phyloP scores from a whole-genome alignment of 2,113 vertebrate species.

The Melanerpes formicivorus region DNA sequence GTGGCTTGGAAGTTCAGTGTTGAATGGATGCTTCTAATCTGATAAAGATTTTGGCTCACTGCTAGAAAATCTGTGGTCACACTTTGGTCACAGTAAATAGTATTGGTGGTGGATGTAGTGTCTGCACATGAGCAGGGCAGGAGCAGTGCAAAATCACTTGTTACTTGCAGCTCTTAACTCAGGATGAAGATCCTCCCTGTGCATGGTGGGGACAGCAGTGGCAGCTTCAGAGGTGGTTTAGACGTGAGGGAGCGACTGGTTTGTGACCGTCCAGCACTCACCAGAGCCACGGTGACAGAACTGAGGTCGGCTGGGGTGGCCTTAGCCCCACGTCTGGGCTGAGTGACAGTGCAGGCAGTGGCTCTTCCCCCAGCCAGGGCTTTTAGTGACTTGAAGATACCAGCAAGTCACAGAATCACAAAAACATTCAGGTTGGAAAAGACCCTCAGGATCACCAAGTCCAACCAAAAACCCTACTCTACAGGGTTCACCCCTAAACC shows the following conservation, averaged over 20 bases:
- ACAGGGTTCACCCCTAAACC: too few species aligned
- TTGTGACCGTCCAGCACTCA: rapidly evolving
- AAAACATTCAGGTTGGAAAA: too few species aligned
- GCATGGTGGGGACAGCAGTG: rapidly evolving
- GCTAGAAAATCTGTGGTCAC: background rate
- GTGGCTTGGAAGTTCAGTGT: background rate
- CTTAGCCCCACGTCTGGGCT: rapidly evolving
- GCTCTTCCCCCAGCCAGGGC: background rate
- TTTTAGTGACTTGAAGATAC: background rate
- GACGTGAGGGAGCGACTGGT: background rate
- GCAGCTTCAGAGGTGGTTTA: background rate
- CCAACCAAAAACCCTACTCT: too few species aligned
- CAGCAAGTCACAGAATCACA: too few species aligned
- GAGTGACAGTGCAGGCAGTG: background rate
- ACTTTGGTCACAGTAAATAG: background rate
- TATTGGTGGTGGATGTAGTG: background rate
- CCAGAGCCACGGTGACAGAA: background rate
- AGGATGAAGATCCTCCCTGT: background rate
- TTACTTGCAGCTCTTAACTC: background rate
- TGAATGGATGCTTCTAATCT: constrained; percentile 27
- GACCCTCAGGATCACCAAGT: too few species aligned
- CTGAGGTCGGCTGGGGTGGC: background rate
- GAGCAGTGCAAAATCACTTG: constrained; percentile 3
- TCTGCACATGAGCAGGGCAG: background rate
- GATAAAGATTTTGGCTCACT: constrained; percentile 30